Conservation (phyloP, 2,888 invertebrate genomes). For the Lasioglossum pauxillum region DNA sequence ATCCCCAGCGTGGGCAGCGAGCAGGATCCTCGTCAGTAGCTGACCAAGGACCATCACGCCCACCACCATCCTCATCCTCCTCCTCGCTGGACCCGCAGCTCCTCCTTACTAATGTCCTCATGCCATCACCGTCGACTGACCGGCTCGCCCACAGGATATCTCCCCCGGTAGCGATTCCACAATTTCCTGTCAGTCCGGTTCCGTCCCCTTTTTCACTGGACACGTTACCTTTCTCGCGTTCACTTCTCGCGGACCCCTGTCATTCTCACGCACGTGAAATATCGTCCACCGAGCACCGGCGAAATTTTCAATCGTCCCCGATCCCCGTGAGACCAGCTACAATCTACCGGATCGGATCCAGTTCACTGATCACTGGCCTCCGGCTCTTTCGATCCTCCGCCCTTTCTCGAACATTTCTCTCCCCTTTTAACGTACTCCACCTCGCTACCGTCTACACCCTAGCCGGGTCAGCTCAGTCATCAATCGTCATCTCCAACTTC, state of each 20-base stretch:
- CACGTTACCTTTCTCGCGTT: conserved; percentile 6
- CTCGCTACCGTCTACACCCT: neutral
- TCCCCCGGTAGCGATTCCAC: conserved; percentile 42
- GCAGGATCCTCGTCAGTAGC: conserved; percentile 82
- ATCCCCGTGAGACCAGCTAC: neutral
- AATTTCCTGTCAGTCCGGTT: conserved; percentile 15
- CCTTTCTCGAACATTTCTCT: conserved; percentile 53
- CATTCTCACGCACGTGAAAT: conserved; percentile 31
- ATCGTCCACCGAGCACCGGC: neutral
- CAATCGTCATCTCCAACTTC: neutral
- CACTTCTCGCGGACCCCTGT: conserved; percentile 11
- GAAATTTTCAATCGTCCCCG: conserved; percentile 25
- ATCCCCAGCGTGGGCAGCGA: conserved; percentile 82
- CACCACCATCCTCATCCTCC: conserved; percentile 84
- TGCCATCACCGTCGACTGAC: conserved; percentile 79
- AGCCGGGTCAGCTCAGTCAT: neutral
- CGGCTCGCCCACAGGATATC: conserved; percentile 63
- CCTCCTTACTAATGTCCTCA: conserved; percentile 81
- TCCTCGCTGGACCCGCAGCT: conserved; percentile 82
- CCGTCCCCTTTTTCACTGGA: conserved; percentile 15
- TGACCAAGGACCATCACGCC: conserved; percentile 83
- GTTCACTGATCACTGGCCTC: conserved; percentile 47
- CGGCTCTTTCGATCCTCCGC: conserved; percentile 38
- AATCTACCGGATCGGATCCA: conserved; percentile 10
- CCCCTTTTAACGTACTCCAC: neutral